Evolutionary conservation across 2,113 vertebrate genomes (phyloP).

Genomic region (Porphyrio hochstetteri): DNA sequence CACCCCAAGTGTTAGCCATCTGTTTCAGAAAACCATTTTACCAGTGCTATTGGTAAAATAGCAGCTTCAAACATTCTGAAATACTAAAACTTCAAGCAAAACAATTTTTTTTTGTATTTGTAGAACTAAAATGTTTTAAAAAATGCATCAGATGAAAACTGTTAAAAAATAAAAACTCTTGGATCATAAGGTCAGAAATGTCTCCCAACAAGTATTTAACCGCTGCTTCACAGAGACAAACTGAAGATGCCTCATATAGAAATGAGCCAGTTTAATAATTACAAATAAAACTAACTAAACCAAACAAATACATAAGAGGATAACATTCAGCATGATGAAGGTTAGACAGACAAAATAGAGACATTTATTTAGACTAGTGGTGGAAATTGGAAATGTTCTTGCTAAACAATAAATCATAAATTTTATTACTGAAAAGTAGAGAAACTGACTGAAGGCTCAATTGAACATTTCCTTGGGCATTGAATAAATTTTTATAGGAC

Average conservation of each 20-base stretch:
- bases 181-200: background rate
- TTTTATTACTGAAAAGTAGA: background rate
- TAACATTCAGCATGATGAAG: background rate
- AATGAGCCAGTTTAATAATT: background rate
- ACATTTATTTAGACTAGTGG: background rate
- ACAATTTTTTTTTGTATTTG: background rate
- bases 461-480: background rate
- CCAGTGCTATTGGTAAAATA: too few relatives aligned
- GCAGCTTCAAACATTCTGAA: background rate
- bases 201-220: background rate
- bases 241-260: background rate
- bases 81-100: background rate
- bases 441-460: background rate
- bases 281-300: background rate
- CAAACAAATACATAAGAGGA: background rate
- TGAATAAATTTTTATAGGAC: background rate
- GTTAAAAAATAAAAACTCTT: background rate
- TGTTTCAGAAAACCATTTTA: conserved; percentile 24
- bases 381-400: background rate
- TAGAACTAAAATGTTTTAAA: background rate
- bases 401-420: background rate
- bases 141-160: background rate
- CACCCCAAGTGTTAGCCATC: conserved; percentile 33
- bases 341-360: background rate
- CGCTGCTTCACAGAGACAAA: background rate